A percentile compares a stretch with the other conserved stretches of the same genome.
These are phyloP conservation scores for Hyalella azteca DNA, from an alignment of 2,888 invertebrate species.

Conservation along the genomic window DNA sequence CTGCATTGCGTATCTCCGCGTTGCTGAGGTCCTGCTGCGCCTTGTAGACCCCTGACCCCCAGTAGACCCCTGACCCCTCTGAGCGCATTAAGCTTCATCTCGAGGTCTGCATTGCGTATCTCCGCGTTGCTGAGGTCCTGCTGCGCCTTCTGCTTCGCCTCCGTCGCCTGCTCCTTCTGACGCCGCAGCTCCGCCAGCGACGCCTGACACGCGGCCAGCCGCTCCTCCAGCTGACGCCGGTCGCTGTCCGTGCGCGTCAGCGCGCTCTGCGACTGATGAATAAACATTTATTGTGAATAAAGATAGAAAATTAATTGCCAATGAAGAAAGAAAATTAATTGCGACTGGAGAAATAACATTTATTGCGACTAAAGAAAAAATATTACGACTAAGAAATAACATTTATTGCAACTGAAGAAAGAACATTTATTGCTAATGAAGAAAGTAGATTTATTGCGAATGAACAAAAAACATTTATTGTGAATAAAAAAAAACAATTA, in stretches of 20 bases:
- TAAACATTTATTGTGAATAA: background rate
- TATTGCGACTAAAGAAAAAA: too few relatives aligned
- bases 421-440: too few relatives aligned
- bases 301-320: background rate
- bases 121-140: conserved; percentile 57
- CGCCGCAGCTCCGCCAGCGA: conserved; percentile 47
- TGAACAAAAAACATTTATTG: too few relatives aligned
- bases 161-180: conserved; percentile 52
- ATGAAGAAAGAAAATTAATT: background rate
- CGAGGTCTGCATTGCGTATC: conserved; percentile 55
- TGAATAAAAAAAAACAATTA: too few relatives aligned
- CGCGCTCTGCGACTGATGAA: conserved; percentile 48
- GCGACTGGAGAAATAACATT: too few relatives aligned
- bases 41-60: too few relatives aligned
- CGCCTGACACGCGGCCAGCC: conserved; percentile 50
- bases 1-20: conserved; percentile 55
- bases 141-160: conserved; percentile 53
- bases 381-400: background rate
- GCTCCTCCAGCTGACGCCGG: conserved; percentile 56
- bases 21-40: conserved; percentile 57
- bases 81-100: conserved; percentile 56
- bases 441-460: too few relatives aligned
- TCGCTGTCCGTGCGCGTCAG: conserved; percentile 52
- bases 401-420: too few relatives aligned
- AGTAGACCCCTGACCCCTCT: conserved; percentile 56